These are phyloP conservation scores for Allobates femoralis DNA, from an alignment of 2,797 vertebrate genomes.

Conservation along the genomic window DNA sequence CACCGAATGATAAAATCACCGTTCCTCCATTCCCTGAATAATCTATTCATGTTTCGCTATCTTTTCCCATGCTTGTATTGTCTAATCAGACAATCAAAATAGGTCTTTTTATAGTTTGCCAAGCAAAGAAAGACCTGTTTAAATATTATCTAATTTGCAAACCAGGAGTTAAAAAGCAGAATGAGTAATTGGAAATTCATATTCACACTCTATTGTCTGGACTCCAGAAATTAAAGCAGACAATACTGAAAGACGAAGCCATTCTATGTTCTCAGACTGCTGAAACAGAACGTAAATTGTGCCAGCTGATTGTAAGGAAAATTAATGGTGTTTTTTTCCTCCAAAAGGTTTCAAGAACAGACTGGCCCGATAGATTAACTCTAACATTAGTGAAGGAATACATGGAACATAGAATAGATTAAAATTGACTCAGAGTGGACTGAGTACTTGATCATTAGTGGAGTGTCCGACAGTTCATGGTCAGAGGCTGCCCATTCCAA, in stretches of 20 bases:
- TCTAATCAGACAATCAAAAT: slow-evolving; percentile 73
- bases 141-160: slow-evolving; percentile 57
- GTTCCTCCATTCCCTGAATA: slow-evolving; percentile 71
- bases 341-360: slow-evolving; percentile 13
- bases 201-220: slow-evolving; percentile 43
- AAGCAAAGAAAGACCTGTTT: slow-evolving; percentile 53
- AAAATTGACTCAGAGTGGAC: neutral
- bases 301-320: slow-evolving; percentile 43
- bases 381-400: neutral
- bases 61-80: slow-evolving; percentile 71
- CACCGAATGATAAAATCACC: slow-evolving; percentile 68
- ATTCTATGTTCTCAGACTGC: slow-evolving; percentile 48
- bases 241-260: slow-evolving; percentile 54
- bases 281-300: slow-evolving; percentile 42
- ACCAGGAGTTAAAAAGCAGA: slow-evolving; percentile 41
- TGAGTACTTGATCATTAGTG: neutral
- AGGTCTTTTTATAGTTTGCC: slow-evolving; percentile 73
- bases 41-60: slow-evolving; percentile 75
- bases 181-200: slow-evolving; percentile 51
- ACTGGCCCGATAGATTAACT: neutral
- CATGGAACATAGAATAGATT: neutral
- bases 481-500: too few relatives aligned
- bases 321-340: slow-evolving; percentile 29
- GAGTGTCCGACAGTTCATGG: too few relatives aligned
- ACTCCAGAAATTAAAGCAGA: slow-evolving; percentile 45